phyloP scores from a whole-genome alignment of 2,888 invertebrate genomes.

The Tupiocoris notatus region DNA sequence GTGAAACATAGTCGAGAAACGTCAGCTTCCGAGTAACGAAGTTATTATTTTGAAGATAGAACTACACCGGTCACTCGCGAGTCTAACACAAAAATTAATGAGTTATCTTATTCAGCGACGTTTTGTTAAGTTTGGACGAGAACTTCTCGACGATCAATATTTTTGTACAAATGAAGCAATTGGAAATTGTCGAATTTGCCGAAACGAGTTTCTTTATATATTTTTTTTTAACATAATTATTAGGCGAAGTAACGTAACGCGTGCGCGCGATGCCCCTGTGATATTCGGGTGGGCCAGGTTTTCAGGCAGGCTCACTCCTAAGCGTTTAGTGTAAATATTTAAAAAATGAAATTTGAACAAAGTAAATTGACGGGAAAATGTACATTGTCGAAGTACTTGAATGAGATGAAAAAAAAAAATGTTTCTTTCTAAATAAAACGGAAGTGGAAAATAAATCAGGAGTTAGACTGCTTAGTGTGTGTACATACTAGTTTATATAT shows the following conservation, averaged over 20 bases:
- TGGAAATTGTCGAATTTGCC: slow-evolving; percentile 41
- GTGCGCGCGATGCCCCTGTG: slow-evolving; percentile 46
- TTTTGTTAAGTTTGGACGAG: too few relatives aligned
- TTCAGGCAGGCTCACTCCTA: slow-evolving; percentile 50
- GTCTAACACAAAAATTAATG: too few relatives aligned
- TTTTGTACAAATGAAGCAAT: slow-evolving; percentile 42
- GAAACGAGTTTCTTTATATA: too few relatives aligned
- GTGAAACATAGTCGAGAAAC: too few relatives aligned
- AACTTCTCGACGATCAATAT: too few relatives aligned
- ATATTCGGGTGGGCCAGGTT: slow-evolving; percentile 51
- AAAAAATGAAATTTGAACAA: slow-evolving; percentile 11
- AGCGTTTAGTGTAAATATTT: slow-evolving; percentile 25
- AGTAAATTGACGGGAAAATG: neutral
- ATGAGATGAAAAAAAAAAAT: slow-evolving; percentile 17
- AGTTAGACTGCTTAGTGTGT: slow-evolving; percentile 49
- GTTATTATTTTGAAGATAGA: too few relatives aligned
- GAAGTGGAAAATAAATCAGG: slow-evolving; percentile 39
- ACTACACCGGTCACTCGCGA: too few relatives aligned
- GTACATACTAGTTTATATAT: slow-evolving; percentile 45
- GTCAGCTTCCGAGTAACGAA: too few relatives aligned
- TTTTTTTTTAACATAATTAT: slow-evolving; percentile 23
- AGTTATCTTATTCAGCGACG: too few relatives aligned
- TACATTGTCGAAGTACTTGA: slow-evolving; percentile 11
- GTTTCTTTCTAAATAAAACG: slow-evolving; percentile 31
- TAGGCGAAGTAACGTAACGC: neutral